phyloP scores from a whole-genome alignment of 2,888 invertebrate species.

The Hypsopygia costalis region DNA sequence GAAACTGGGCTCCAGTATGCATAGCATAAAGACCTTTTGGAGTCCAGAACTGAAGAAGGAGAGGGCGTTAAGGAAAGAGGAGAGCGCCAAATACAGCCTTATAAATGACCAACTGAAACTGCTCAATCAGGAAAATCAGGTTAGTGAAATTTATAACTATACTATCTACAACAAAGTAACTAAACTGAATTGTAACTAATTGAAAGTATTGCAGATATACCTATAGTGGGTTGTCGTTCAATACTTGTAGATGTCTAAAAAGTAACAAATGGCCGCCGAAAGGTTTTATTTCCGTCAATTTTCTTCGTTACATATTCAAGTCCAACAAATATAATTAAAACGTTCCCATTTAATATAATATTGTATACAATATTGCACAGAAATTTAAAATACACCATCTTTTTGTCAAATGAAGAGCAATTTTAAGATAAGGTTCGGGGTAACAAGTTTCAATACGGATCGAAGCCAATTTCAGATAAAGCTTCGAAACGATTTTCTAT shows the following conservation, averaged over 20 bases:
- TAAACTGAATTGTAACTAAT: neutral
- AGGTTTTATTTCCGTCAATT: conserved; percentile 7
- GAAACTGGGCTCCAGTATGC: conserved; percentile 99
- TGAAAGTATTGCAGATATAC: no score
- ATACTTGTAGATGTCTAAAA: conserved; percentile 1
- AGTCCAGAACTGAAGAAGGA: conserved; percentile 99
- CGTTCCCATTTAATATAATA: neutral
- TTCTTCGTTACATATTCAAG: neutral
- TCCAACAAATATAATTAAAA: no score
- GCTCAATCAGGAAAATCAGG: conserved; percentile 98
- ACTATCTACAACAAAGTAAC: neutral
- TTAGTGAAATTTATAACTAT: conserved; percentile 54
- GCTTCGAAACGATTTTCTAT: neutral
- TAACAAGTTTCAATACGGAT: neutral
- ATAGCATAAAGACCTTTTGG: conserved; percentile 99
- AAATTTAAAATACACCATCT: neutral
- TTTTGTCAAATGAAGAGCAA: conserved; percentile 1
- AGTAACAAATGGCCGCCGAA: conserved; percentile 6
- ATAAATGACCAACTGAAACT: conserved; percentile 98
- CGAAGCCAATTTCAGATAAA: conserved; percentile 2
- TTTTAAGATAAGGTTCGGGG: neutral
- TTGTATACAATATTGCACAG: neutral
- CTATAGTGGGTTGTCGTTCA: neutral
- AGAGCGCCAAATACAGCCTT: conserved; percentile 97
- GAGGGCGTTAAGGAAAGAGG: conserved; percentile 96